A percentile compares a stretch with the other conserved stretches of the same genome.
Evolutionary conservation across 2,797 vertebrate species (phyloP).

Genomic region (Poecilia velifera): DNA sequence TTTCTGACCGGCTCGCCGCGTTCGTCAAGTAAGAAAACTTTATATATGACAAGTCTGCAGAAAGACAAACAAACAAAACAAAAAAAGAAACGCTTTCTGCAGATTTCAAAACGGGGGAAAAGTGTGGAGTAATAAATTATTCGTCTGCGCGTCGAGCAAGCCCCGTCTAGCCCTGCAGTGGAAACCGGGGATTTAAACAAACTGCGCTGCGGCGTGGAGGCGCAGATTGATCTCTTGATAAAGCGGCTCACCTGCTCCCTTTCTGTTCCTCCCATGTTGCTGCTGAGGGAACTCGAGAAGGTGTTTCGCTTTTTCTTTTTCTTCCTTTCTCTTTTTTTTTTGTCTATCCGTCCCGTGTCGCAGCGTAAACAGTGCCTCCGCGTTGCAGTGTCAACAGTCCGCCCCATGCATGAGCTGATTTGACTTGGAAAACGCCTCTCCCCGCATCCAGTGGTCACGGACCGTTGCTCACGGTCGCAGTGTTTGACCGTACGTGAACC

Average conservation of each 20-base stretch:
- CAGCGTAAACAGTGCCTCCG: conserved; percentile 68
- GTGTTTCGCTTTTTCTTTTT: background rate
- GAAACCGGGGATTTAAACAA: conserved; percentile 56
- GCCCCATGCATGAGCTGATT: conserved; percentile 75
- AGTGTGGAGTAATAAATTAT: conserved; percentile 55
- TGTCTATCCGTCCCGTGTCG: conserved; percentile 42
- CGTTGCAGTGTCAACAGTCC: conserved; percentile 76
- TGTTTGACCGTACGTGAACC: conserved; percentile 80
- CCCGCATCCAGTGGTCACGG: conserved; percentile 84
- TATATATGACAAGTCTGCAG: conserved; percentile 50
- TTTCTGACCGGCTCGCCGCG: conserved; percentile 25
- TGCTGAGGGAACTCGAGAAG: conserved; percentile 9
- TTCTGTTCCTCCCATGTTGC: conserved; percentile 29
- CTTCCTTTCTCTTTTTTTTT: conserved; percentile 7
- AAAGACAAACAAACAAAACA: background rate
- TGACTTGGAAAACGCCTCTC: conserved; percentile 85
- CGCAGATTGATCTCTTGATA: conserved; percentile 44
- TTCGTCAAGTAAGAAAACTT: conserved; percentile 56
- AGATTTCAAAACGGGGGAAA: conserved; percentile 13
- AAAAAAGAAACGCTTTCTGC: conserved; percentile 12
- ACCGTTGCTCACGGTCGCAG: conserved; percentile 83
- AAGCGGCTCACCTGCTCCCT: conserved; percentile 54
- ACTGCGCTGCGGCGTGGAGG: conserved; percentile 28
- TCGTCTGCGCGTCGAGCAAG: conserved; percentile 31
- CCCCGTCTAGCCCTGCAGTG: conserved; percentile 40